These are phyloP conservation scores for Chrysocyon brachyurus DNA, from an alignment of 2,797 vertebrate genomes.

Conservation along the genomic window DNA sequence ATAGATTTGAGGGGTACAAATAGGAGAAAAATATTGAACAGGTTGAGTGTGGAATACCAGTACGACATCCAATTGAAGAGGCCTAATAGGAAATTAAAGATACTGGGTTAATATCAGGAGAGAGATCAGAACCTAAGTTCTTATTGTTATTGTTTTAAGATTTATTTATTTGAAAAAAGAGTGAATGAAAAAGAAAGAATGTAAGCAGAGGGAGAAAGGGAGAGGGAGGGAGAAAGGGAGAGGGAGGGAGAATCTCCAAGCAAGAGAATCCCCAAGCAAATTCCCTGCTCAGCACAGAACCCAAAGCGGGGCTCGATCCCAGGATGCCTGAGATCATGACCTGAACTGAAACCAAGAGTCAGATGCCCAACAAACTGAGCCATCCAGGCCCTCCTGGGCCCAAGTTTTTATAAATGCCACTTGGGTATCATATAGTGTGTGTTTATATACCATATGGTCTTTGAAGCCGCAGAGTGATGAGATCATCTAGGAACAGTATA, in stretches of 20 bases:
- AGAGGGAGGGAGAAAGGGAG: neutral
- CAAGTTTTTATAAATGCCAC: neutral
- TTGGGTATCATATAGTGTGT: neutral
- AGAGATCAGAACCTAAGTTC: neutral
- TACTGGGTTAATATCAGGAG: neutral
- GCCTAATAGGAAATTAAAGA: neutral
- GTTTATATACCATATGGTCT: neutral
- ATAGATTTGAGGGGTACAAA: neutral
- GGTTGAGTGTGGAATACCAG: neutral
- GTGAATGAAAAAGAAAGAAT: neutral
- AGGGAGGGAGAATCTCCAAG: neutral
- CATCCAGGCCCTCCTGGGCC: neutral
- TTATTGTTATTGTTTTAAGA: neutral
- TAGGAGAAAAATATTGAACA: neutral
- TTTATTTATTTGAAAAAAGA: neutral
- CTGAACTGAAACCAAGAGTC: neutral
- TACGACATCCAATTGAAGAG: neutral
- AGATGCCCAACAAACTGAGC: neutral
- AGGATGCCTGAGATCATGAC: neutral
- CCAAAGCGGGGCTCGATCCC: neutral
- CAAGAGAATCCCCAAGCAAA: neutral
- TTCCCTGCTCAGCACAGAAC: neutral
- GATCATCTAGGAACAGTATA: neutral
- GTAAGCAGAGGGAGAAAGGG: fast-evolving
- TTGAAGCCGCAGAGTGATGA: neutral